These are phyloP conservation scores for Gymnoscopelus braueri DNA, from an alignment of 2,797 vertebrate genomes.

Conservation along the genomic window DNA sequence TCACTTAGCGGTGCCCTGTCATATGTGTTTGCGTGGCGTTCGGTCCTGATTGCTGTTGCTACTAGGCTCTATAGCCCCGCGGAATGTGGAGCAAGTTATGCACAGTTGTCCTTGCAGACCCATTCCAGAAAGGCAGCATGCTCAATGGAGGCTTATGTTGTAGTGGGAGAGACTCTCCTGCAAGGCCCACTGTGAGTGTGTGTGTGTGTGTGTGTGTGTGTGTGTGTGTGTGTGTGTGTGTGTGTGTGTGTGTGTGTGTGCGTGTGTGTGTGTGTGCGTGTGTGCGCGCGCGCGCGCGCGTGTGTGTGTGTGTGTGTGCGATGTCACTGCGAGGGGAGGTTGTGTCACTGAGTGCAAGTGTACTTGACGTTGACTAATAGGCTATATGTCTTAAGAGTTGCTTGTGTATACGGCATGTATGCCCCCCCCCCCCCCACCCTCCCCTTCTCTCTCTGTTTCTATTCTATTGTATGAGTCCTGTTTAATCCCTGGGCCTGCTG, in stretches of 20 bases:
- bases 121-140: constrained; percentile 42
- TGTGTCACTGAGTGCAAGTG: constrained; percentile 43
- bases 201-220: constrained; percentile 22
- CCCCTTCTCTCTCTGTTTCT: constrained; percentile 15
- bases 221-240: constrained; percentile 20
- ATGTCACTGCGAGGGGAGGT: constrained; percentile 8
- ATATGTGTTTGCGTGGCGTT: constrained; percentile 74
- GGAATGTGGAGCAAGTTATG: constrained; percentile 61
- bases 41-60: constrained; percentile 75
- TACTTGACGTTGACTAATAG: constrained; percentile 6
- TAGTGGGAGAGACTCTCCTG: neutral
- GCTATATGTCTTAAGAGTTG: neutral
- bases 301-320: constrained; percentile 19
- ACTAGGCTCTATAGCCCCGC: constrained; percentile 22
- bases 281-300: neutral
- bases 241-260: constrained; percentile 26
- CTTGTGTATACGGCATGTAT: constrained; percentile 18
- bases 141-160: constrained; percentile 41
- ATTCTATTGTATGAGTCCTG: constrained; percentile 42
- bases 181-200: constrained; percentile 17
- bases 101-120: constrained; percentile 62
- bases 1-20: constrained; percentile 53
- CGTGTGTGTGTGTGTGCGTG: constrained; percentile 32
- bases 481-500: constrained; percentile 39
- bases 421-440: neutral